Base-by-base conservation (phyloP, 2,113 vertebrate genomes). In the Triplophysa rosa region DNA sequence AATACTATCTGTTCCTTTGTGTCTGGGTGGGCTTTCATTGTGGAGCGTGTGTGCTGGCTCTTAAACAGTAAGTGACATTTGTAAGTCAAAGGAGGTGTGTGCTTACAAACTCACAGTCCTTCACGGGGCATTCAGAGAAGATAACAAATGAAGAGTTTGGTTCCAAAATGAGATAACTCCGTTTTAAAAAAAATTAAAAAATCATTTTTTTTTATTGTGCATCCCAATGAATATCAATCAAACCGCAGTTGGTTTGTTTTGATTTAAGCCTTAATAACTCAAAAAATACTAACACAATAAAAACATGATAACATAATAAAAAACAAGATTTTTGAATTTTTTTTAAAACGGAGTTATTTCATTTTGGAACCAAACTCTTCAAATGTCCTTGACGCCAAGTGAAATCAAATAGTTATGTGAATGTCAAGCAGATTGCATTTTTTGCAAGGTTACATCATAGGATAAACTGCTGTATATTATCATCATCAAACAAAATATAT, bases 1-100 rank as follows among this genome's bases (percentile, higher is more conserved):
- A 87, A 91, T 93, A 88, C 90, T 87, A 90, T 91, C 88, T 92
- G 86, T 87, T 90, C 59, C 47, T 84, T 82, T 87, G 69, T 86
- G 82, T 84, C 24, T 24, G 33, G 45, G 80, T 88, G 77, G 65
- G 86, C 85, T 80, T 87, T 75, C 64, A 12, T 74, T 63, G 61
- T 56, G 33, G 21, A 21, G 33, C 64, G 56, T 42, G 3, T 42
- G 26, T 52, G 24, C 16, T 56, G 52, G 7, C 8, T 67, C 40
- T 14, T 4, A 67, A 37, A 37, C 5, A 29, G 26, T 42, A 67
- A 67, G 21, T 9, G 7, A n/a, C 68, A 58, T 58, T n/a, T 70
- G 8, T 58, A 21, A 6, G 24, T 33, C 24, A 54, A 70, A 54
- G 19, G 21, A 45, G 40, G 40, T 67, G 42, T 45, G 42, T 45